Conservation (phyloP, 1,140 invertebrate species). For the Drosophila nannoptera region DNA sequence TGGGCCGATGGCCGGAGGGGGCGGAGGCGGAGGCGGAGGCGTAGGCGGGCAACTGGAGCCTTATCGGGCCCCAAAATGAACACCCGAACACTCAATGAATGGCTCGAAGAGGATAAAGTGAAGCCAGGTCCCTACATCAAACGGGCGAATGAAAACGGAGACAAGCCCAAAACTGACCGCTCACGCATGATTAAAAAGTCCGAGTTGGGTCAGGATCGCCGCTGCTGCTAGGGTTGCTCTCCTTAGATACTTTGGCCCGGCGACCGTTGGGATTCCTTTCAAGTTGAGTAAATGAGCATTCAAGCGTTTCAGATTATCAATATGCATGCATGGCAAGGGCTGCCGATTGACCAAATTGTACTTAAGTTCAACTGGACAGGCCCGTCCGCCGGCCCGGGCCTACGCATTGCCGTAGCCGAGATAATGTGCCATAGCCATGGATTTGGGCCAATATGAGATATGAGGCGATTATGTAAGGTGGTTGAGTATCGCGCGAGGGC, state of each 20-base stretch:
- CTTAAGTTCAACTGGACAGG: conserved; percentile 35
- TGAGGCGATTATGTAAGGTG: conserved; percentile 17
- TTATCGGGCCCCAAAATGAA: conserved; percentile 34
- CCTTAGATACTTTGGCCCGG: background rate
- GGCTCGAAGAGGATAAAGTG: conserved; percentile 16
- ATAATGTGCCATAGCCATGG: conserved; percentile 25
- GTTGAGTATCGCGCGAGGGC: background rate
- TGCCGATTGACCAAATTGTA: conserved; percentile 40
- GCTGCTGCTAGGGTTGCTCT: background rate
- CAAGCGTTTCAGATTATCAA: conserved; percentile 54
- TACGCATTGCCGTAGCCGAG: too few species aligned
- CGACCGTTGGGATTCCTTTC: conserved; percentile 34
- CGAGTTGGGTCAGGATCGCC: conserved; percentile 17
- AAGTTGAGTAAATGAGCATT: conserved; percentile 53
- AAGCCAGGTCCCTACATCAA: conserved; percentile 35
- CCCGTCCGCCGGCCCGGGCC: background rate
- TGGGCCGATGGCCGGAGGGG: too few species aligned
- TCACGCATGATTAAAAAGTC: conserved; percentile 49
- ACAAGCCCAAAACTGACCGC: conserved; percentile 16
- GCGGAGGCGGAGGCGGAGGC: too few species aligned
- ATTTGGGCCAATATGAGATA: conserved; percentile 14
- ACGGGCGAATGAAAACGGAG: conserved; percentile 17
- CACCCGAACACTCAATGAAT: conserved; percentile 23
- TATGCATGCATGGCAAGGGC: conserved; percentile 35
- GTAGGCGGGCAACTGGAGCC: conserved; percentile 15